Evolutionary conservation across 2,113 vertebrate species (phyloP).

Genomic region (Apteryx owenii): DNA sequence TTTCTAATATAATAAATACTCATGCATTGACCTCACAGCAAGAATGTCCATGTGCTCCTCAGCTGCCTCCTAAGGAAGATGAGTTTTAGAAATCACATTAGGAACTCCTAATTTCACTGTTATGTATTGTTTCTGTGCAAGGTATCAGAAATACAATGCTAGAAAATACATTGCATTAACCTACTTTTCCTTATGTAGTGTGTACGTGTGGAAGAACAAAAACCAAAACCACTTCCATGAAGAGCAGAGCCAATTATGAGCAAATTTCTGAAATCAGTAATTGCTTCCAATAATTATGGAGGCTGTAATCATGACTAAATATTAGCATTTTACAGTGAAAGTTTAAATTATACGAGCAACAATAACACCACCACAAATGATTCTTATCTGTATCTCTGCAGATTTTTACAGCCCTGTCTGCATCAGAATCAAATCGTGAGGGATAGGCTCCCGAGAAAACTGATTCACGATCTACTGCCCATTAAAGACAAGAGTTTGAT

Average conservation of each 20-base stretch:
- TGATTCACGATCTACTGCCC: neutral
- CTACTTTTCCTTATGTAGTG: neutral
- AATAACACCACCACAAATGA: neutral
- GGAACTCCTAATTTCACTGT: neutral
- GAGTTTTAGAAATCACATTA: neutral
- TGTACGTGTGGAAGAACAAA: neutral
- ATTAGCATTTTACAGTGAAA: constrained; percentile 2
- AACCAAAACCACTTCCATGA: neutral
- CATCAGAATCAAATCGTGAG: neutral
- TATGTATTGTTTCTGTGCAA: neutral
- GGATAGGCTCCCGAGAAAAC: neutral
- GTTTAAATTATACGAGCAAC: neutral
- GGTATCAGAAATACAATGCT: neutral
- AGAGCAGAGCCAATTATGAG: neutral
- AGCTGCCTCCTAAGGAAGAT: neutral
- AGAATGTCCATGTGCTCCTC: neutral
- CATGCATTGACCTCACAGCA: neutral
- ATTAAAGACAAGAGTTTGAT: neutral
- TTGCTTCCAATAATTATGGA: neutral
- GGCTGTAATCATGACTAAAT: neutral
- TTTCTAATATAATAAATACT: neutral
- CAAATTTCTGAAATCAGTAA: neutral
- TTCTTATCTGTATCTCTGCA: neutral
- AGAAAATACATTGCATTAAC: neutral
- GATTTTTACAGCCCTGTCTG: neutral